Conservation (phyloP, 1,140 invertebrate species). For the Sinonovacula constricta region DNA sequence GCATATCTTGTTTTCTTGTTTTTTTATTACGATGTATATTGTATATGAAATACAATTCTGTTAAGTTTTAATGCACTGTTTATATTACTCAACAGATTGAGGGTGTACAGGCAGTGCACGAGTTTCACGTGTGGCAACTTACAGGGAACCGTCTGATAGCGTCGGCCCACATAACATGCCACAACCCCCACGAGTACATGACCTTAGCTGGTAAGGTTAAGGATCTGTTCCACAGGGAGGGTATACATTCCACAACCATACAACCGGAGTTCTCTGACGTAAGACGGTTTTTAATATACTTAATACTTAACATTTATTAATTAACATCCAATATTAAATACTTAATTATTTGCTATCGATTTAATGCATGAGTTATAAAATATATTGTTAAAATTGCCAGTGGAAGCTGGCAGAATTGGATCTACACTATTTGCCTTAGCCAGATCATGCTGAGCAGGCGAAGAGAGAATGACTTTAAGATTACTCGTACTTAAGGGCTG, state of each 20-base stretch:
- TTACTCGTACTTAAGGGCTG: no score
- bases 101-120: slow-evolving; percentile 81
- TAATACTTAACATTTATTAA: not conserved
- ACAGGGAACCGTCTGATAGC: slow-evolving; percentile 82
- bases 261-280: slow-evolving; percentile 81
- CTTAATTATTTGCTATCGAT: not conserved
- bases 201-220: slow-evolving; percentile 79
- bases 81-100: slow-evolving; percentile 77
- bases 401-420: not conserved
- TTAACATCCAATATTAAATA: not conserved
- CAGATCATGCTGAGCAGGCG: no score
- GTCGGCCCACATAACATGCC: slow-evolving; percentile 81
- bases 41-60: no score
- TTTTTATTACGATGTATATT: no score
- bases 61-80: no score
- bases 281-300: not conserved
- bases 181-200: slow-evolving; percentile 80
- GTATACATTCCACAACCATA: slow-evolving; percentile 83
- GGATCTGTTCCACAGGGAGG: slow-evolving; percentile 81
- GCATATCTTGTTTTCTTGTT: no score
- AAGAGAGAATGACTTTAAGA: no score
- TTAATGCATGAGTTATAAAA: not conserved
- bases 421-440: no score
- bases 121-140: slow-evolving; percentile 83
- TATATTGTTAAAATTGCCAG: not conserved